A percentile compares a stretch with the other conserved stretches of the same genome.
Conservation (phyloP, 2,113 vertebrate genomes). For the Caloenas nicobarica region DNA sequence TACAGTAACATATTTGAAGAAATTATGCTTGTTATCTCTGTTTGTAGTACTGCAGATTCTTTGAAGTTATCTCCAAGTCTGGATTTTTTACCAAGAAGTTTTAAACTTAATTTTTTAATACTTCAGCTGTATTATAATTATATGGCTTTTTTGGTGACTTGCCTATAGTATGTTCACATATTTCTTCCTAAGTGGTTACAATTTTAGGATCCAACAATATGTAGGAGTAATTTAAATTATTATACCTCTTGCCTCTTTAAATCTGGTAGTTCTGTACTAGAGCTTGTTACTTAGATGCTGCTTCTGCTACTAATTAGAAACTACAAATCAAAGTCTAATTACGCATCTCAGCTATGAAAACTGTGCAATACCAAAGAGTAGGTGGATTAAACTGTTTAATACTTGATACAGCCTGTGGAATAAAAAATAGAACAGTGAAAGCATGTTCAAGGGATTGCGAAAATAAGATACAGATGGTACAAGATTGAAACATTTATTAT, state of each 20-base stretch:
- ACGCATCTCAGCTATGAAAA: background rate
- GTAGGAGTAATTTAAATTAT: conserved; percentile 1
- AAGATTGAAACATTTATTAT: background rate
- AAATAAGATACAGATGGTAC: background rate
- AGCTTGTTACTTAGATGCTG: conserved; percentile 20
- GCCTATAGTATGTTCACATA: background rate
- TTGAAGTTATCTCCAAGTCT: background rate
- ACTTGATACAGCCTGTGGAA: background rate
- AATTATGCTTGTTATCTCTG: background rate
- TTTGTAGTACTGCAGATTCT: background rate
- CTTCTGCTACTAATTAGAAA: conserved; percentile 58
- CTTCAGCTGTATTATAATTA: background rate
- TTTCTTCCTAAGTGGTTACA: background rate
- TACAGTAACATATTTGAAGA: background rate
- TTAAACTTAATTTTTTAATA: background rate
- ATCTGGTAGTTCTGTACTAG: conserved; percentile 27
- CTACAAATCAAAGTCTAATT: conserved; percentile 49
- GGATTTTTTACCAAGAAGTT: background rate
- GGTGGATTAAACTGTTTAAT: conserved; percentile 32
- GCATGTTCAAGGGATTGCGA: background rate
- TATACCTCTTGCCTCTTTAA: background rate
- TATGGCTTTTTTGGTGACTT: background rate
- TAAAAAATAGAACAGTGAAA: conserved; percentile 22
- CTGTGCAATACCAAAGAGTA: background rate
- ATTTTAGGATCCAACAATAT: background rate